phyloP scores from a whole-genome alignment of 2,797 vertebrate genomes.

The Danio tinwini region DNA sequence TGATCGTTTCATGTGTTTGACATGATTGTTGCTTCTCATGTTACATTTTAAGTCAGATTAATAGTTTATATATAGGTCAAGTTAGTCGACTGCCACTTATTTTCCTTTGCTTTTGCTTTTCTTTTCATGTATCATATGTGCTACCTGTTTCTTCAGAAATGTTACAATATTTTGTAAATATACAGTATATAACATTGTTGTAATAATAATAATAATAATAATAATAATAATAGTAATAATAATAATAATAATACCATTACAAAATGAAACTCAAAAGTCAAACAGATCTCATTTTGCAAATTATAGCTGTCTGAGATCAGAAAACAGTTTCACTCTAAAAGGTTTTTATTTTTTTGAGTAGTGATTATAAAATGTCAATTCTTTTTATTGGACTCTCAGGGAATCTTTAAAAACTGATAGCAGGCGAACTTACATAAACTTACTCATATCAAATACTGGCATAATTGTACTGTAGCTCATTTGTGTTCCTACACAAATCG shows the following conservation, averaged over 20 bases:
- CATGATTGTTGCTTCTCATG: not conserved
- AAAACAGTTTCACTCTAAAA: not conserved
- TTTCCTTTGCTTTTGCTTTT: too few relatives aligned
- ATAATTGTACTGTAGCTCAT: not conserved
- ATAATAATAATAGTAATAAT: too few relatives aligned
- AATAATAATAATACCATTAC: not conserved
- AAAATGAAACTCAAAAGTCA: not conserved
- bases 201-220: not conserved
- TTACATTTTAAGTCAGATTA: not conserved
- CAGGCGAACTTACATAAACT: not conserved
- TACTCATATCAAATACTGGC: not conserved
- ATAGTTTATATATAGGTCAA: not conserved
- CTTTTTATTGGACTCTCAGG: conserved; percentile 10
- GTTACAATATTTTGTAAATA: too few relatives aligned
- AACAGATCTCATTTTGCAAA: not conserved
- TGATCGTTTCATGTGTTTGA: not conserved
- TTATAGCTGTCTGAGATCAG: not conserved
- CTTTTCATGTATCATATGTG: not conserved
- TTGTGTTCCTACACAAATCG: not conserved
- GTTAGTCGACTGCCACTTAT: not conserved
- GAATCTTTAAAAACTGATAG: not conserved
- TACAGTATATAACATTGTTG: not conserved
- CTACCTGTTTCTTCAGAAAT: not conserved
- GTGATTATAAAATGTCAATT: not conserved
- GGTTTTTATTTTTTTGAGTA: conserved; percentile 18